Base-by-base conservation (phyloP, 2,113 vertebrate genomes). In the Irena cyanogastra region DNA sequence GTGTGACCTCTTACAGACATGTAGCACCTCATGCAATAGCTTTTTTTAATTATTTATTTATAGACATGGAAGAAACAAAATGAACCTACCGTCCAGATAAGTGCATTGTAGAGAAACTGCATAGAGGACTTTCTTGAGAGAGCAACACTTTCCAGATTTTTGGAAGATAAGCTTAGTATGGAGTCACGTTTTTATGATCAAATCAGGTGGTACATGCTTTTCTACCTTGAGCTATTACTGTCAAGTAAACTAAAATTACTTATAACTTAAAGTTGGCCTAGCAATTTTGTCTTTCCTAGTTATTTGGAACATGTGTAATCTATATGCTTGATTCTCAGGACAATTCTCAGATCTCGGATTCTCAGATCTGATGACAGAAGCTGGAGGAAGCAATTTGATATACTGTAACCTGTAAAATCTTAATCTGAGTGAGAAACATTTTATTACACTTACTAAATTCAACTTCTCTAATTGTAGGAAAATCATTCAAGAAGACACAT, bases 1-100 rank as follows among this genome's bases (percentile, higher is more conserved):
- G 23, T 45, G 20, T 76, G 60, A 49, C 70, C 65, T 68, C 49
- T 82, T 92, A 37, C 42, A 88, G 59, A 33, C 39, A 39, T 63
- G 88, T 80, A 85, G 57, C 76, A 81, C 71, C 27, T 90, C 86
- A 35, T 95, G 59, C 30, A 2, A 18, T 93, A 61, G 90, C 54
- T 92, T 90, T 95, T 90, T 80, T 61, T 54, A 7, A 7, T 95
- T 90, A 80, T 70, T 96, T 95, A 95, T 95, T 96, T 88, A 95
- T 94, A 59, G 63, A 33, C 6, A 35, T 59, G n/a, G 66, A 74
- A 77, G 88, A 61, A 92, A 50, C 10, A 4, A 72, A 83, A 90
- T 45, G 7, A 72, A 65, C 70, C n/a, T 71, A 28, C 5, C 21
- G 30, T 37, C 50, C n/a, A 41, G n/a, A 59, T 60, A 65, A 90